These are phyloP conservation scores for Protonemura montana DNA, from an alignment of 2,888 invertebrate species.

Conservation along the genomic window DNA sequence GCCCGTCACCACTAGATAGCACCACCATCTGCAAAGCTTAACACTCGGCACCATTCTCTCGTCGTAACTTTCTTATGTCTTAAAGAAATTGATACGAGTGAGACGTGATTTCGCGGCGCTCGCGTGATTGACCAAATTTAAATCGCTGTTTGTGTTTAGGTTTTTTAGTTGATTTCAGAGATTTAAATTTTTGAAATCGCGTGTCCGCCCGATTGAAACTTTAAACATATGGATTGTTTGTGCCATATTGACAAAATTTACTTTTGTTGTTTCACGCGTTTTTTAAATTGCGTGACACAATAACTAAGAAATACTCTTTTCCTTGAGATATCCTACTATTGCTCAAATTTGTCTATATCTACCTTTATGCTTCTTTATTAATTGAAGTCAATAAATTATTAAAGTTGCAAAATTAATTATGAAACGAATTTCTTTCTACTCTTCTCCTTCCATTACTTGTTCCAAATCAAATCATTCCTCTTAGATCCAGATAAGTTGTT, in stretches of 20 bases:
- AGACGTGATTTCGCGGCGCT: background rate
- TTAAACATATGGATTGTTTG: background rate
- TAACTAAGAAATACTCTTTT: background rate
- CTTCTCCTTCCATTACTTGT: background rate
- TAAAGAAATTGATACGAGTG: background rate
- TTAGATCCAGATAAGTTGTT: too few relatives aligned
- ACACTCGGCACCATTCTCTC: background rate
- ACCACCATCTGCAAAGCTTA: background rate
- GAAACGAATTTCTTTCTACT: background rate
- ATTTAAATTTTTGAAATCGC: background rate
- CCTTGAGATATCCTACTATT: background rate
- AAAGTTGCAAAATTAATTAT: conserved; percentile 17
- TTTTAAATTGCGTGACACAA: background rate
- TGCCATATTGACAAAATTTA: background rate
- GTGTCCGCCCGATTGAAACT: background rate
- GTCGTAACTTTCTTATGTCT: background rate
- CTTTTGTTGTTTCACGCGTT: background rate
- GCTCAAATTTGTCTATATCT: conserved; percentile 16
- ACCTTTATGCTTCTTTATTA: conserved; percentile 2
- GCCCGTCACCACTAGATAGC: conserved; percentile 35
- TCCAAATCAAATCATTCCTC: background rate
- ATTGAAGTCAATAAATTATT: conserved; percentile 31
- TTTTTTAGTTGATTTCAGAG: background rate
- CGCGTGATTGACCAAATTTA: background rate
- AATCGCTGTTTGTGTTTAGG: background rate